Conservation (phyloP, 2,888 invertebrate species). For the Chrysotoxum bicinctum region DNA sequence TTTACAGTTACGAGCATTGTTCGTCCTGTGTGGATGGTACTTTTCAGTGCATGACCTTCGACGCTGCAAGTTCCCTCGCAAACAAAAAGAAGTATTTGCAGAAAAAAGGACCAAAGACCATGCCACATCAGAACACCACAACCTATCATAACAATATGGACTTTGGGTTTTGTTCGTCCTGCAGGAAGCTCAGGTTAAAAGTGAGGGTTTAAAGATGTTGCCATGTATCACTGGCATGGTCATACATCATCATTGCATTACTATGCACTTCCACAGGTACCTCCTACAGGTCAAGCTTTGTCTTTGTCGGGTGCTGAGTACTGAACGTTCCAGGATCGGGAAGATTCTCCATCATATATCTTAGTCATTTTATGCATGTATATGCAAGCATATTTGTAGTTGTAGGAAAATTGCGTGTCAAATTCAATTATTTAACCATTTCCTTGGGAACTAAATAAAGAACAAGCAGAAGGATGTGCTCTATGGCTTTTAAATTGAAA, state of each 20-base stretch:
- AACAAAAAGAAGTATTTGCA: not conserved
- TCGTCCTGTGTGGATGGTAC: conserved; percentile 24
- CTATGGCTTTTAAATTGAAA: conserved; percentile 58
- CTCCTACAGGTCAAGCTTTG: conserved; percentile 17
- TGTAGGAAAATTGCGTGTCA: conserved; percentile 44
- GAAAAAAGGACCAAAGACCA: not conserved
- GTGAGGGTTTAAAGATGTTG: conserved; percentile 39
- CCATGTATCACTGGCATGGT: conserved; percentile 29
- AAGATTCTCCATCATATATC: conserved; percentile 1
- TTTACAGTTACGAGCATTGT: conserved; percentile 35
- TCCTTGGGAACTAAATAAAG: conserved; percentile 57
- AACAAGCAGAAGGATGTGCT: conserved; percentile 53
- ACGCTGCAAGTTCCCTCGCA: conserved; percentile 36
- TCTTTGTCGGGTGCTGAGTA: not conserved
- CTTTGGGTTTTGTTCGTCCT: conserved; percentile 18
- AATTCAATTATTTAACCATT: conserved; percentile 70
- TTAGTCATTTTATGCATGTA: not conserved
- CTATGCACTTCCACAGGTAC: conserved; percentile 17
- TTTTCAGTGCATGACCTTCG: conserved; percentile 62
- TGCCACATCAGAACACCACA: not conserved
- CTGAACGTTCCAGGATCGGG: not conserved
- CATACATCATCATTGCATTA: conserved; percentile 45
- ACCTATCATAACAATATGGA: conserved; percentile 50
- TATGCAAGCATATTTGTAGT: not conserved
- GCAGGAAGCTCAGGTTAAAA: conserved; percentile 16